Evolutionary conservation across 2,888 invertebrate genomes (phyloP), one percentile per base, ranked within the genome.

Genomic region (Leptinotarsa juncta): DNA sequence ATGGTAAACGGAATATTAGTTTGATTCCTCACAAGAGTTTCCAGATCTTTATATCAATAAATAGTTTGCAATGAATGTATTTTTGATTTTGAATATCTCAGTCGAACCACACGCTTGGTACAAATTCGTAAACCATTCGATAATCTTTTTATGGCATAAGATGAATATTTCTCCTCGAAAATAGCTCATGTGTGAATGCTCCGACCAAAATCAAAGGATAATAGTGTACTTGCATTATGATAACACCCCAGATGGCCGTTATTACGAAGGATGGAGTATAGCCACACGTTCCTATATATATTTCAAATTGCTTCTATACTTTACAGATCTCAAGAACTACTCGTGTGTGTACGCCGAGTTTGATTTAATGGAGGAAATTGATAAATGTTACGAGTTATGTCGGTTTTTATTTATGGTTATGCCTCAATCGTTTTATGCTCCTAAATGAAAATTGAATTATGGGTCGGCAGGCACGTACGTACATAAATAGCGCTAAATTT

Each of bases 161-260:
- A 80, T 82, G 82, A 84, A 84, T 84, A 85, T 80, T 74, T 83
- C 81, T 68, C 70, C 78, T 78, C 79, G 79, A 80, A 82, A 83
- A 83, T 72, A 72, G 67, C 67, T 62, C 68, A 18, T 53, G 26
- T 50, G 53, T 42, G 48, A 70, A 42, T 23, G 62, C 50, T 60
- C 15, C 23, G 26, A 57, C 18, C 62, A 83, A 83, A 84, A 83
- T 82, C 82, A 80, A 83, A 84, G 70, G 69, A 77, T 84, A 84
- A 84, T 82, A 82, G 80, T 82, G 82, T 81, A 83, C 82, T 83
- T 82, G 81, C 82, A 82, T 82, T 82, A 81, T 83, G 84, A 85
- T 83, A 85, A 84, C 81, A 80, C 79, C 81, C 79, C 85, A 85
- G 82, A 83, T 85, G 85, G 83, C 82, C 82, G 81, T 84, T 84